Percentiles rank a stretch among this genome's conserved stretches.
These are phyloP conservation scores for Pseudomyrmex cubaensis DNA, from an alignment of 1,140 invertebrate genomes.

Conservation along the genomic window DNA sequence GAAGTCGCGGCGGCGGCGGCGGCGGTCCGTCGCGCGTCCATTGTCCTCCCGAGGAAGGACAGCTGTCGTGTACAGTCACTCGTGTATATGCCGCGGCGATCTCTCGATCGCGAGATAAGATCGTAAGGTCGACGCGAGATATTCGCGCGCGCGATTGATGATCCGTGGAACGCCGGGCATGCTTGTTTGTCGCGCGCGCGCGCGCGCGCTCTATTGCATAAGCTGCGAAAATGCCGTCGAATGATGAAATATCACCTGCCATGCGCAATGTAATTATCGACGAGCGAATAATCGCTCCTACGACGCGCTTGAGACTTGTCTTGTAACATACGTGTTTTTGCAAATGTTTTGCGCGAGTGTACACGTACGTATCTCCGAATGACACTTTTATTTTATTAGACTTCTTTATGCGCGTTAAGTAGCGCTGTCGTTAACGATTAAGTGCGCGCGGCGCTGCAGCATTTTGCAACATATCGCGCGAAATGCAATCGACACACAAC, in stretches of 20 bases:
- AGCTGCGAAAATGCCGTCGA: constrained; percentile 3
- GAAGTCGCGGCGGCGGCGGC: constrained; percentile 19
- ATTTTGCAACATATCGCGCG: constrained; percentile 18
- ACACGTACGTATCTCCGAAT: not conserved
- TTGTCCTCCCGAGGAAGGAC: constrained; percentile 29
- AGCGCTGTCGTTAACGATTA: constrained; percentile 47
- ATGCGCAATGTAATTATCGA: not conserved
- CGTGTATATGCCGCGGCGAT: constrained; percentile 21
- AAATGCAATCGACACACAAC: not conserved
- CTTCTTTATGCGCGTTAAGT: constrained; percentile 20
- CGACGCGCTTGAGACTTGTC: not conserved
- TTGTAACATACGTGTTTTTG: constrained; percentile 6
- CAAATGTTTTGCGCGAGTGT: constrained; percentile 2
- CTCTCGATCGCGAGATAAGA: constrained; percentile 40
- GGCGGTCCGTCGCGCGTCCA: constrained; percentile 14
- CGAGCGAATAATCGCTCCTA: constrained; percentile 17
- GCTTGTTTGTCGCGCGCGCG: constrained; percentile 7
- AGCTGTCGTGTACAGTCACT: constrained; percentile 15
- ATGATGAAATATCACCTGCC: constrained; percentile 7
- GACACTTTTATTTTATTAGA: constrained; percentile 33
- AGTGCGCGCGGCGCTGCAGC: not conserved
- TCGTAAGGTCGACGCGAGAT: constrained; percentile 20
- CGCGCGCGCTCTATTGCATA: not conserved
- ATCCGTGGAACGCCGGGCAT: not conserved
- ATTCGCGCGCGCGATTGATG: constrained; percentile 15